Conservation (phyloP, 2,797 vertebrate genomes). For the Monodelphis domestica region DNA sequence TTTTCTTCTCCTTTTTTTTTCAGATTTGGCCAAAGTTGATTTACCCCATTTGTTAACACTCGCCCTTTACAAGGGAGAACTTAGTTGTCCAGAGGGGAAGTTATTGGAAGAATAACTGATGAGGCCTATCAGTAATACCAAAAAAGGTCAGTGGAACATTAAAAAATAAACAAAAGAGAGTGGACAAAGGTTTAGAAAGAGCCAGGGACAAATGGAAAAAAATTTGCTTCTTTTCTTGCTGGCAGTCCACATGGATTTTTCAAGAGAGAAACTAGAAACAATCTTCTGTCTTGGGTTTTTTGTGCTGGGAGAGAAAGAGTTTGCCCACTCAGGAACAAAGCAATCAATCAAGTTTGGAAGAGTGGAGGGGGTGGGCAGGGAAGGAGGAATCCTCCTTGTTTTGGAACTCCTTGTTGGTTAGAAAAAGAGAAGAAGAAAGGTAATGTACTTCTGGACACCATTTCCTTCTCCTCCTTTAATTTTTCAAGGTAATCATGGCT, state of each 20-base stretch:
- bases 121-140: background rate
- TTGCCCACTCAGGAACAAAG: background rate
- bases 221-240: background rate
- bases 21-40: background rate
- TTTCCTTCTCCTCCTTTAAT: background rate
- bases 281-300: background rate
- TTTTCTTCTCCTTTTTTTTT: background rate
- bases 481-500: background rate
- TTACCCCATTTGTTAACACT: background rate
- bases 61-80: background rate
- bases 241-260: background rate
- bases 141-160: background rate
- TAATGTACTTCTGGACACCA: background rate
- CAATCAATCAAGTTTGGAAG: background rate
- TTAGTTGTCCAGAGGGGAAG: background rate
- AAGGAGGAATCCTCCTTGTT: background rate
- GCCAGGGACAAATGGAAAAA: background rate
- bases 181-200: background rate
- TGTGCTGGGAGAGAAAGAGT: conserved; percentile 8
- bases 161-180: background rate
- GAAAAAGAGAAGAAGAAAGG: background rate
- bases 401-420: background rate
- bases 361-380: background rate
- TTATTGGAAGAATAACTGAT: background rate
- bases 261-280: background rate